phyloP scores from a whole-genome alignment of 2,888 invertebrate species.

The Andrena flavipes region DNA sequence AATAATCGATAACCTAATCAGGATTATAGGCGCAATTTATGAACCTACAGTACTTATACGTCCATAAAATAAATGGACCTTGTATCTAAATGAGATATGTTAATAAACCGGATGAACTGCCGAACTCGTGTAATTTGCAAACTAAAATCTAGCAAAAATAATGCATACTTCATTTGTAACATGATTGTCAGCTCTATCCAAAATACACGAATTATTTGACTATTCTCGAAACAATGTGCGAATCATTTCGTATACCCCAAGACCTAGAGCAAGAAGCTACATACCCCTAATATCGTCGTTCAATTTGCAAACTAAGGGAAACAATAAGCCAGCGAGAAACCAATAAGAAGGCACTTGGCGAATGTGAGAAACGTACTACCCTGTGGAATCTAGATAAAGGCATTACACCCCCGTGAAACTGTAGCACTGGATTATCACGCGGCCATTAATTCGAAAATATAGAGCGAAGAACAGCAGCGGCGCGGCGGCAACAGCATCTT shows the following conservation, averaged over 20 bases:
- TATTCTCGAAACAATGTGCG: too few relatives aligned
- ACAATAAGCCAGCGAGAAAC: neutral
- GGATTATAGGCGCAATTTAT: slow-evolving; percentile 12
- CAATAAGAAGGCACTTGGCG: neutral
- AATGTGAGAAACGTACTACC: neutral
- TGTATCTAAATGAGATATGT: neutral
- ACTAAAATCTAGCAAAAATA: too few relatives aligned
- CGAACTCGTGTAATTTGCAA: too few relatives aligned
- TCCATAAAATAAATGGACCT: slow-evolving; percentile 12
- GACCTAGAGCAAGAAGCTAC: too few relatives aligned
- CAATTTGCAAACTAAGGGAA: neutral
- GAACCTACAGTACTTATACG: neutral
- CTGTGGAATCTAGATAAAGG: neutral
- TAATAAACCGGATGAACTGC: too few relatives aligned
- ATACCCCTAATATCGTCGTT: neutral
- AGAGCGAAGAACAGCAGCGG: neutral
- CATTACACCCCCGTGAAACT: neutral
- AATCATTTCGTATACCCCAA: too few relatives aligned
- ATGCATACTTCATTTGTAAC: too few relatives aligned
- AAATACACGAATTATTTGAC: too few relatives aligned
- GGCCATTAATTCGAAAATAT: slow-evolving; percentile 52
- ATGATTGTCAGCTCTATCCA: too few relatives aligned
- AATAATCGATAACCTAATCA: slow-evolving; percentile 26
- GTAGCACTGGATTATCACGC: slow-evolving; percentile 32
- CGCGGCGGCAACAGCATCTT: slow-evolving; percentile 1